phyloP scores from a whole-genome alignment of 2,113 vertebrate species.

The Seriola aureovittata region DNA sequence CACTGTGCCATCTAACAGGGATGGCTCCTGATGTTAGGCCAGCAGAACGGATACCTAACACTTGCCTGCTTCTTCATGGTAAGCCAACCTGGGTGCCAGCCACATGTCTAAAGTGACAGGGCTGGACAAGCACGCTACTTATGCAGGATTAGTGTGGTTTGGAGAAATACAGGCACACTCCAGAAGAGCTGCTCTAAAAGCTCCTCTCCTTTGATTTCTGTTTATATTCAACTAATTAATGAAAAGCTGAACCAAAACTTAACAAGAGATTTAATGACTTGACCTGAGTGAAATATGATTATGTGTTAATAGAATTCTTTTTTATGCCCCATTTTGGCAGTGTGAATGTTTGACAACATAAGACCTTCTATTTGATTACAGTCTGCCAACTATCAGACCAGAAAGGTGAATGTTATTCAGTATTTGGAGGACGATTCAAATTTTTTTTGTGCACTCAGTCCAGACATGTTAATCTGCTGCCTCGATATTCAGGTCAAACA shows the following conservation, averaged over 20 bases:
- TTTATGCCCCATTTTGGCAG: too few relatives aligned
- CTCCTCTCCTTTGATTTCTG: not conserved
- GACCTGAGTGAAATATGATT: not conserved
- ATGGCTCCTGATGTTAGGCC: not conserved
- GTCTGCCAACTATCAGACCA: conserved; percentile 21
- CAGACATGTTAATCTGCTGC: not conserved
- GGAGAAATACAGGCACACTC: not conserved
- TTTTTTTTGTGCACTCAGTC: not conserved
- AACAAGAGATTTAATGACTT: not conserved
- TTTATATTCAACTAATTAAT: not conserved
- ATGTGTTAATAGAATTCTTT: not conserved
- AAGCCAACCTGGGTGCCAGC: not conserved
- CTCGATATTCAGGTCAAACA: not conserved
- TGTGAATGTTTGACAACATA: conserved; percentile 21
- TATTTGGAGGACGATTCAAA: conserved; percentile 1
- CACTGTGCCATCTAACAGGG: not conserved
- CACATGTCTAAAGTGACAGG: conserved; percentile 10
- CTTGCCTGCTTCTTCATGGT: not conserved
- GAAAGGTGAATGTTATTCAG: conserved; percentile 12
- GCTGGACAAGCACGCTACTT: not conserved
- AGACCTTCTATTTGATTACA: conserved; percentile 25
- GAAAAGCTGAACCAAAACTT: not conserved
- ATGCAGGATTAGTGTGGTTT: not conserved
- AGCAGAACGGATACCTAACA: conserved; percentile 5
- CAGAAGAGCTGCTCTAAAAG: not conserved